These are phyloP conservation scores for Pterobdella sp. DNA, from an alignment of 2,888 invertebrate species.

Conservation along the genomic window DNA sequence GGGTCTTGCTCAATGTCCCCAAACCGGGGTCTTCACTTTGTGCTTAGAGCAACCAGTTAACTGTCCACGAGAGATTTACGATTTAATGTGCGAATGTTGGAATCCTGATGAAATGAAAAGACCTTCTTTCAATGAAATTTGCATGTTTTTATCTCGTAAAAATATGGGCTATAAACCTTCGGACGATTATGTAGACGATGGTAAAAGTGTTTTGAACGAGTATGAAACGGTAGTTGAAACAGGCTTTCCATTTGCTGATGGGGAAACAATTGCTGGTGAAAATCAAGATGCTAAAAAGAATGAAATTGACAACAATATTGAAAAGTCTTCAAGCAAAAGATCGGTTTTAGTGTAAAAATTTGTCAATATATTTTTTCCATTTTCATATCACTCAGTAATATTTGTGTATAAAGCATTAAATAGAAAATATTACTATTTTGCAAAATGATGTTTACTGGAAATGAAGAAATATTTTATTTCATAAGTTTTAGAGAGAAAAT, in stretches of 20 bases:
- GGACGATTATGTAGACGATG: constrained; percentile 41
- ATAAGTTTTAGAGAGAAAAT: too few relatives aligned
- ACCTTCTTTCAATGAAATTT: constrained; percentile 78
- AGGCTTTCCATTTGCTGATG: background rate
- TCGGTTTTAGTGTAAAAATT: background rate
- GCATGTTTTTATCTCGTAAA: constrained; percentile 65
- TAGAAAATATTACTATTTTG: too few relatives aligned
- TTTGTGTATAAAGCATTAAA: too few relatives aligned
- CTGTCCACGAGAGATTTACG: constrained; percentile 79
- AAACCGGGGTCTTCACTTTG: constrained; percentile 47
- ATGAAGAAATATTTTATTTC: too few relatives aligned
- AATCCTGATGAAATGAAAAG: constrained; percentile 69
- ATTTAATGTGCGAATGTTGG: constrained; percentile 86
- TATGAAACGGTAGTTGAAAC: background rate
- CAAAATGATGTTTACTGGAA: too few relatives aligned
- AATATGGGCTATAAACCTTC: constrained; percentile 51
- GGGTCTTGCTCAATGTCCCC: constrained; percentile 69
- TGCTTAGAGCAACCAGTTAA: constrained; percentile 65
- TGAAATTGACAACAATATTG: background rate
- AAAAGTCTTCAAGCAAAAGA: constrained; percentile 4
- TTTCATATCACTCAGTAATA: constrained; percentile 6
- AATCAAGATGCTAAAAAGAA: background rate
- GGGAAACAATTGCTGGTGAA: background rate
- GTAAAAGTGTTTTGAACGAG: background rate
- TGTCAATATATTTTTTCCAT: background rate